Evolutionary conservation across 2,113 vertebrate species (phyloP).

Genomic region (Mustelus asterias): DNA sequence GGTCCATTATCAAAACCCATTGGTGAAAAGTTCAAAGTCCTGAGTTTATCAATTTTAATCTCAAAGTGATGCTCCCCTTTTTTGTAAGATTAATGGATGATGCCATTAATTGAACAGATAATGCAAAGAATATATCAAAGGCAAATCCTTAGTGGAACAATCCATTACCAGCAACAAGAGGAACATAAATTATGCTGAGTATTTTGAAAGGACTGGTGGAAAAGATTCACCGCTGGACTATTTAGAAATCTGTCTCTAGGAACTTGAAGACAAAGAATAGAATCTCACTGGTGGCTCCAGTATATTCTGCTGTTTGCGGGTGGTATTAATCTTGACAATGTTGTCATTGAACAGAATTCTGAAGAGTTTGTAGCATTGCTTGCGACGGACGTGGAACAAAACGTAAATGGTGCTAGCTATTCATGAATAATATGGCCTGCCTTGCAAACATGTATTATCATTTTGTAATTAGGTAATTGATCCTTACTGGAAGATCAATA

Average conservation of each 20-base stretch:
- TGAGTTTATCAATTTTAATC: slow-evolving; percentile 9
- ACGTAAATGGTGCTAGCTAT: background rate
- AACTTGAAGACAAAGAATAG: background rate
- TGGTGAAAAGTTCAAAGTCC: slow-evolving; percentile 4
- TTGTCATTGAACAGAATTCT: background rate
- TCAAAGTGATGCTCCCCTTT: background rate
- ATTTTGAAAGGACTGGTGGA: background rate
- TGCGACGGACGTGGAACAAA: background rate
- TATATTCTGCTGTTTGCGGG: background rate
- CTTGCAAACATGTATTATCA: background rate
- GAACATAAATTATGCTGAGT: background rate
- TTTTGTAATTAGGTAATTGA: background rate
- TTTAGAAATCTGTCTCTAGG: background rate
- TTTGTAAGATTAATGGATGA: background rate
- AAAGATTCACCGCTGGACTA: slow-evolving; percentile 7
- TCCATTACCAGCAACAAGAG: background rate
- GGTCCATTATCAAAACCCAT: slow-evolving; percentile 28
- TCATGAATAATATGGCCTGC: slow-evolving; percentile 1
- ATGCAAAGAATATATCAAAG: no score
- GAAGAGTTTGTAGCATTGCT: background rate
- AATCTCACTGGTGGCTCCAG: background rate
- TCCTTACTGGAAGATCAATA: background rate
- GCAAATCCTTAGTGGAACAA: background rate
- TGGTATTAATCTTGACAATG: background rate
- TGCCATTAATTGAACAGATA: background rate